Evolutionary conservation across 2,113 vertebrate genomes (phyloP).

Genomic region (Pteropus alecto): DNA sequence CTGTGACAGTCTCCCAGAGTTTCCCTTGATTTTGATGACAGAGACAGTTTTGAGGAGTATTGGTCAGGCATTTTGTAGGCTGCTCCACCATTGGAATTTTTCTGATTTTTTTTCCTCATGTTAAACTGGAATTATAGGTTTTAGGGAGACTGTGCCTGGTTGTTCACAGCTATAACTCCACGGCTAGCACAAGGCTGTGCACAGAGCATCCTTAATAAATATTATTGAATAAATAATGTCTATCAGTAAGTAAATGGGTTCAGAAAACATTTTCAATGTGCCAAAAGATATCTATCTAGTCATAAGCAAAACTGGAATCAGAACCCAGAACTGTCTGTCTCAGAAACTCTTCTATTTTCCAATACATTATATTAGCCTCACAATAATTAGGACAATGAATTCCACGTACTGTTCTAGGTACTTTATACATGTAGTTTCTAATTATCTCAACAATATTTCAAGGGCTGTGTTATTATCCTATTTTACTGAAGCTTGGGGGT

Average conservation of each 20-base stretch:
- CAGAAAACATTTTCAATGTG: neutral
- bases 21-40: neutral
- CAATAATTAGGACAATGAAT: neutral
- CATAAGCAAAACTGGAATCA: neutral
- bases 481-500: neutral
- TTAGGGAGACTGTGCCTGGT: neutral
- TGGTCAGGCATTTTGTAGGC: neutral
- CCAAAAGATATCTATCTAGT: neutral
- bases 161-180: neutral
- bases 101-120: neutral
- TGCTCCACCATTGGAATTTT: neutral
- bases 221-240: neutral
- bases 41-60: neutral
- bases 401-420: neutral
- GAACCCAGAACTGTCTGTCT: neutral
- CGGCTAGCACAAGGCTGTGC: neutral
- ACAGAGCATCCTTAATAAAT: neutral
- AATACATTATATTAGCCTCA: neutral
- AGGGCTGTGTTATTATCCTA: neutral
- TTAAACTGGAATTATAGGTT: neutral
- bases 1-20: neutral
- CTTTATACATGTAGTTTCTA: neutral
- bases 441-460: neutral
- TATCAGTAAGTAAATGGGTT: neutral
- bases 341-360: neutral